Evolutionary conservation across 2,113 vertebrate species (phyloP).

Genomic region (Alosa alosa): DNA sequence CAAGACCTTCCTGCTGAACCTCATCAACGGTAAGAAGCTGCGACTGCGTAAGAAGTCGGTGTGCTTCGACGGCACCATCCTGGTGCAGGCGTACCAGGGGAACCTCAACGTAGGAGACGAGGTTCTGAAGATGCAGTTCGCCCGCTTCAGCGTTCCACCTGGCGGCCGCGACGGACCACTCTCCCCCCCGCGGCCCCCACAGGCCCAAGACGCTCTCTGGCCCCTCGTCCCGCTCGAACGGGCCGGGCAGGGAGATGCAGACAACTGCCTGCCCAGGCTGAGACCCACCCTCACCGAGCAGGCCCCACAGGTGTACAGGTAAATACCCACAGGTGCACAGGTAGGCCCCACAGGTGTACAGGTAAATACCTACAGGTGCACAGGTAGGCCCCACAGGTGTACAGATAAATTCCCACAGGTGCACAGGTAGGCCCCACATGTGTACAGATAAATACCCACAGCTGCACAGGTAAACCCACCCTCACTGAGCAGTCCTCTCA

Average conservation of each 20-base stretch:
- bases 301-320: constrained; percentile 47
- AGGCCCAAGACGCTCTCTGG: constrained; percentile 54
- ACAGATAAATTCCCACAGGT: constrained; percentile 48
- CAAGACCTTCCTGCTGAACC: constrained; percentile 71
- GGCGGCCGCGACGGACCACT: constrained; percentile 26
- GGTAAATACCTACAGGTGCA: neutral
- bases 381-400: constrained; percentile 46
- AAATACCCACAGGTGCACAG: constrained; percentile 22
- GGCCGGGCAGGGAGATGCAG: constrained; percentile 24
- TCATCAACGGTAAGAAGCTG: constrained; percentile 75
- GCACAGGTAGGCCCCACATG: no score
- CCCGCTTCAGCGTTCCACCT: constrained; percentile 53
- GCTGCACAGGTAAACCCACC: neutral
- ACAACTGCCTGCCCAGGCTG: constrained; percentile 42
- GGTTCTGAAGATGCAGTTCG: constrained; percentile 74
- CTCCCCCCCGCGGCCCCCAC: constrained; percentile 34
- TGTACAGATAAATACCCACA: no score
- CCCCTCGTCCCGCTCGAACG: constrained; percentile 26
- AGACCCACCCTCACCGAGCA: constrained; percentile 43
- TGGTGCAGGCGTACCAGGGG: constrained; percentile 70
- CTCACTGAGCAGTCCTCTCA: constrained; percentile 43
- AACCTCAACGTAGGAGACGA: constrained; percentile 74
- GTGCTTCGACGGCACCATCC: constrained; percentile 68
- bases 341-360: neutral
- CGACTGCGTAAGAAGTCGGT: constrained; percentile 67